Base-by-base conservation (phyloP, 1,140 invertebrate genomes). In the Euura lappo region DNA sequence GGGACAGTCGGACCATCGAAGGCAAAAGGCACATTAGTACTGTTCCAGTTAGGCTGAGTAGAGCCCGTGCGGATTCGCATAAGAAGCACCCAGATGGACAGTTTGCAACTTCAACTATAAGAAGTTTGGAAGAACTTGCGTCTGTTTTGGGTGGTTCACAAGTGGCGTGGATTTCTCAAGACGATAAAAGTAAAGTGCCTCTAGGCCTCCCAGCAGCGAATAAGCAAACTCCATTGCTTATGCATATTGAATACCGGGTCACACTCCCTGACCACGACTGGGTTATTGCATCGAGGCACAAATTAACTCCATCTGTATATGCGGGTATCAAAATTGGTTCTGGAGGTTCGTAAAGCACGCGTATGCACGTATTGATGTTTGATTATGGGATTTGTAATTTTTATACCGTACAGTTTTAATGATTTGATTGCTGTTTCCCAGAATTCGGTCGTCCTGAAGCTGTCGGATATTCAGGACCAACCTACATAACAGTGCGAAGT, bases 231-330 rank as follows among this genome's bases (percentile, higher is more conserved):
- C 76, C 75, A 43, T 43, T 78, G 11, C 43, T 85, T 10, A 85
- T 86, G 84, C 78, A 82, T 74, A 7, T 86, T 28, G 81, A 88
- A 73, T 88, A 87, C 77, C 70, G 76, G 71, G 79, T 88, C 8
- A 69, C 64, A 47, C 77, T 87, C 11, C 85, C 87, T 65, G 84
- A 88, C 78, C 86, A 88, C 77, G 87, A 89, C 77, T 89, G 78
- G 75, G 84, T 87, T 13, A 79, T 88, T 76, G 86, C 81, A 65
- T 64, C 44, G 46, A 60, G 71, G 13, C 84, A 87, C 72, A 85
- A 87, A 74, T 66, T 86, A 45, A 84, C 81, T 71, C 82, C 81
- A 13, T 76, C 71, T 45, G 82, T 85, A 28, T 85, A 85, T 78
- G 81, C 84, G 70, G 77, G 69, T 67, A 72, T 76, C 65, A 69